phyloP scores from a whole-genome alignment of 1,140 invertebrate species.

The Drosophila insularis region DNA sequence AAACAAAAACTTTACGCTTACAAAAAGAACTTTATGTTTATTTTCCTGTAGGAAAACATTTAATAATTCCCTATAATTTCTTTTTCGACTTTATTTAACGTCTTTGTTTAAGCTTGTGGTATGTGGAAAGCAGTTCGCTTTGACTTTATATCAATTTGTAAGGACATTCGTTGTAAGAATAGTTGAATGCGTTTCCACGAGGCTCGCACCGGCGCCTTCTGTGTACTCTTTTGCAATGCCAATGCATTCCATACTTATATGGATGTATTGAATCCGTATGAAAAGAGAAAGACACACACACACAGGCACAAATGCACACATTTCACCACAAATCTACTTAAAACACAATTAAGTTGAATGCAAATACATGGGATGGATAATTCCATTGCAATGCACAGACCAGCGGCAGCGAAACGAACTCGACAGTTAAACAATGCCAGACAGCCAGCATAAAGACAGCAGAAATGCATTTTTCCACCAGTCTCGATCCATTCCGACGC shows the following conservation, averaged over 20 bases:
- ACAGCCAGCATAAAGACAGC: constrained; percentile 31
- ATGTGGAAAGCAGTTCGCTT: too few species aligned
- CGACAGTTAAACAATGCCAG: constrained; percentile 63
- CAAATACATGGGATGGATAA: constrained; percentile 61
- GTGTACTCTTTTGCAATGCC: background rate
- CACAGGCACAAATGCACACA: constrained; percentile 36
- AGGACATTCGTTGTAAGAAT: constrained; percentile 28
- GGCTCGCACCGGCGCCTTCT: background rate
- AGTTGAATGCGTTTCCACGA: constrained; percentile 5
- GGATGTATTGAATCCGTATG: constrained; percentile 11
- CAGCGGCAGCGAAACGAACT: constrained; percentile 19
- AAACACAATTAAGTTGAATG: constrained; percentile 79
- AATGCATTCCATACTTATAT: background rate
- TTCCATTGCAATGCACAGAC: constrained; percentile 32
- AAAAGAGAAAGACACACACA: constrained; percentile 22
- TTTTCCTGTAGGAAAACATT: too few species aligned
- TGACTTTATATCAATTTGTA: background rate
- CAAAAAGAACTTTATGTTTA: too few species aligned
- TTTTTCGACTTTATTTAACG: too few species aligned
- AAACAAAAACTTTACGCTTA: too few species aligned
- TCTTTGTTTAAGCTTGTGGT: too few species aligned
- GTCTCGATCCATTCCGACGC: too few species aligned
- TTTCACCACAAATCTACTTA: constrained; percentile 77
- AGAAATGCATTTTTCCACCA: constrained; percentile 15
- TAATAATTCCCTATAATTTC: too few species aligned